Evolutionary conservation across 35 echinoderm and acorn worm species (phyloP).

Genomic region (Eucidaris tribuloides): DNA sequence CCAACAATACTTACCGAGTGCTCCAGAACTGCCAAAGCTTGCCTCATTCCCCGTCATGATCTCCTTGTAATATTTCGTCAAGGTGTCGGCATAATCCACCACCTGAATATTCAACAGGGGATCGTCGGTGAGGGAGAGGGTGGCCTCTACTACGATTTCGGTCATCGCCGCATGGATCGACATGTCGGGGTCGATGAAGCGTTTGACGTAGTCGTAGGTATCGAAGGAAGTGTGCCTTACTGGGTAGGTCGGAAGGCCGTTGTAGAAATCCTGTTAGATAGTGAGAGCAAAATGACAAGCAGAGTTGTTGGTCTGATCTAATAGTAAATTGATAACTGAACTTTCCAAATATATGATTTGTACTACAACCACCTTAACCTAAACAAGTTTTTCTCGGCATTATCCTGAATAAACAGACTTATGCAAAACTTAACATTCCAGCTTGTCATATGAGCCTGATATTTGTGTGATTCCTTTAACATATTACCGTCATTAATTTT

Average conservation of each 20-base stretch:
- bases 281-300: not conserved
- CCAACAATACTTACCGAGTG: not conserved
- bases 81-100: constrained; percentile 42
- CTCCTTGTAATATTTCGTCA: constrained; percentile 35
- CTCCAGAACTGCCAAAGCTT: not conserved
- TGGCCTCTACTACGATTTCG: constrained; percentile 38
- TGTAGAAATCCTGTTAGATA: constrained; percentile 13
- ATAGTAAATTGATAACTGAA: not conserved
- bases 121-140: constrained; percentile 47
- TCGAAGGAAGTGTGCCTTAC: constrained; percentile 51
- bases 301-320: too few species aligned
- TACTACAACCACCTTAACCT: too few species aligned
- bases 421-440: too few species aligned
- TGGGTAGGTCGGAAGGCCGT: constrained; percentile 53
- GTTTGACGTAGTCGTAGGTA: constrained; percentile 36
- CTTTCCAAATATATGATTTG: too few species aligned
- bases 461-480: too few species aligned
- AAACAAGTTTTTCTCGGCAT: too few species aligned
- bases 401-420: too few species aligned
- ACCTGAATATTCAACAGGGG: constrained; percentile 39
- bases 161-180: constrained; percentile 51
- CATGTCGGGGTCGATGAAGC: constrained; percentile 38
- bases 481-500: too few species aligned
- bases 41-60: not conserved
- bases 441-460: too few species aligned